Evolutionary conservation across 2,888 invertebrate species (phyloP), one percentile per base, ranked within the genome.

Genomic region (Brachypterus glaber): DNA sequence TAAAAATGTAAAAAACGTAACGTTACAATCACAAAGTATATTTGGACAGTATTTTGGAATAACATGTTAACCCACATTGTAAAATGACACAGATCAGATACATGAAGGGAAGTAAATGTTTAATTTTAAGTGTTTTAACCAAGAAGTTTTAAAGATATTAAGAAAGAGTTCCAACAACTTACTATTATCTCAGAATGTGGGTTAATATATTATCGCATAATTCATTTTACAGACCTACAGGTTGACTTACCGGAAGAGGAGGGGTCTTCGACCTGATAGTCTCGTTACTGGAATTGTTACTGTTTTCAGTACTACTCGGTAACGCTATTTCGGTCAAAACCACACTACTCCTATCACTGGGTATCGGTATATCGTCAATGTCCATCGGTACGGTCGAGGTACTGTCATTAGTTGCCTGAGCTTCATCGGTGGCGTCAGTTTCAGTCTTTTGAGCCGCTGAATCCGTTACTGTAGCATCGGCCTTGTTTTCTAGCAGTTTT

Each of bases 341-440:
- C 2, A 54, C 50, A 13, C 33, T 35, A 25, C 43, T 50, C 18
- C 60, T 59, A n/a, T 64, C 65, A 12, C 54, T 53, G 24, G 84
- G 83, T 63, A 84, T 79, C 15, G 82, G 82, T 58, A 84, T 84
- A 66, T 83, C 80, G 40, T 72, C 69, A 35, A 79, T 69, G 46
- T 81, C 76, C 52, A 77, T 66, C 15, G 60, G 57, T 30, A 61
- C 43, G 21, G 7, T 7, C 21, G 21, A 21, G 21, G 21, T 21
- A 9, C 21, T 21, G 21, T 9, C 21, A 13, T 27, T 11, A 9
- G 27, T 27, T 5, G 27, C 12, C 27, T 11, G 8, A 45, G 58
- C 35, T 8, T 34, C 38, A 25, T 48, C 49, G 11, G 32, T 31
- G n/a, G 37, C 41, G 16, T 43, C 48, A 29, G 36, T 43, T 30